Evolutionary conservation across 2,113 vertebrate species (phyloP).

Genomic region (Cyprinodon brontotheroides): DNA sequence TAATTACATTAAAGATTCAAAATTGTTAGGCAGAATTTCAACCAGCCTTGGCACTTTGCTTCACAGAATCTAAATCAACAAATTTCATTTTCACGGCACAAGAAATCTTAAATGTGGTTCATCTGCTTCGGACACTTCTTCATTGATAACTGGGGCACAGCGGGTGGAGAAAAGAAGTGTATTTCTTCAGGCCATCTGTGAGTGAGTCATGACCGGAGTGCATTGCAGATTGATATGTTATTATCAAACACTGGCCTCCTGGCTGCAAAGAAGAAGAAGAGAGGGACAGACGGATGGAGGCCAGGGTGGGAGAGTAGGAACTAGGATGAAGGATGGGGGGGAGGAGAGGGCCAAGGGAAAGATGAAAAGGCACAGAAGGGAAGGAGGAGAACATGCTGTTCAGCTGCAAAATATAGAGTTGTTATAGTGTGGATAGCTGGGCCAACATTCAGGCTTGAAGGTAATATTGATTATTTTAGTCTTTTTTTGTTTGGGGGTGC

Average conservation of each 20-base stretch:
- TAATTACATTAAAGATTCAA: constrained; percentile 41
- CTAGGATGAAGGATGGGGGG: constrained; percentile 33
- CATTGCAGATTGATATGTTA: constrained; percentile 70
- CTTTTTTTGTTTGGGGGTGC: neutral
- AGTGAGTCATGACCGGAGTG: constrained; percentile 73
- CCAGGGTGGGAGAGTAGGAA: constrained; percentile 36
- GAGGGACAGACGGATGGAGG: constrained; percentile 30
- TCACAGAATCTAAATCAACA: constrained; percentile 60
- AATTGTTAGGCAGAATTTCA: constrained; percentile 51
- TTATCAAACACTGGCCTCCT: constrained; percentile 70
- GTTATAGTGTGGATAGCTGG: neutral
- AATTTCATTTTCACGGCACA: constrained; percentile 53
- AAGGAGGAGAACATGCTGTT: neutral
- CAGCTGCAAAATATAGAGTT: neutral
- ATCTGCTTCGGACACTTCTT: constrained; percentile 58
- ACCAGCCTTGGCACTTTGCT: constrained; percentile 21
- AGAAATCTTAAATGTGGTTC: constrained; percentile 50
- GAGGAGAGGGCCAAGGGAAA: constrained; percentile 5
- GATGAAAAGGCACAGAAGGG: constrained; percentile 16
- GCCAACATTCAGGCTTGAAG: neutral
- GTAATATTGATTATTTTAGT: neutral
- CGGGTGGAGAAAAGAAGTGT: constrained; percentile 31
- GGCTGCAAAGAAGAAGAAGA: constrained; percentile 36
- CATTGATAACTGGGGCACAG: constrained; percentile 68
- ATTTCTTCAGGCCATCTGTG: constrained; percentile 62